phyloP scores from a whole-genome alignment of 2,888 invertebrate species.

The Julus scanicus region DNA sequence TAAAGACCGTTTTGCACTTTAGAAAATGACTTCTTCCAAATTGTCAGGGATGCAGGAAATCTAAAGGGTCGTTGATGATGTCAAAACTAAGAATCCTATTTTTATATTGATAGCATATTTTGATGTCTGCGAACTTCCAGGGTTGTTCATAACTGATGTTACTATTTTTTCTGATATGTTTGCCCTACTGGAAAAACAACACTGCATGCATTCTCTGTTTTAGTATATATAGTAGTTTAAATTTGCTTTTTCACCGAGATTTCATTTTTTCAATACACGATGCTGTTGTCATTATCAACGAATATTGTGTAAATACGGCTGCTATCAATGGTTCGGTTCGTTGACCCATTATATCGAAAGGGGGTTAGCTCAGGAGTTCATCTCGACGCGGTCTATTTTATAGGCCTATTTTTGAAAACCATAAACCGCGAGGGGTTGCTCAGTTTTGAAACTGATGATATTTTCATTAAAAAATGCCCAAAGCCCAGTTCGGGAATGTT shows the following conservation, averaged over 20 bases:
- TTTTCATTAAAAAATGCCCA: not conserved
- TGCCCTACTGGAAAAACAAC: not conserved
- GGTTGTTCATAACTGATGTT: no score
- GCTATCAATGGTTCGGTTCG: constrained; percentile 5
- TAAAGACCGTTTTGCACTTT: no score
- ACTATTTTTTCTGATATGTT: not conserved
- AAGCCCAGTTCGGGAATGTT: not conserved
- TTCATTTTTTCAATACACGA: not conserved
- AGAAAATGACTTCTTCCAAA: no score
- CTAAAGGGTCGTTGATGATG: no score
- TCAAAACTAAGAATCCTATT: no score
- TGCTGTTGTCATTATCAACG: not conserved
- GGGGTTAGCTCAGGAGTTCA: constrained; percentile 23
- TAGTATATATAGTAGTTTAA: not conserved
- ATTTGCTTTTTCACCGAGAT: not conserved
- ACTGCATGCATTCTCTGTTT: not conserved
- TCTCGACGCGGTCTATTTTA: constrained; percentile 18
- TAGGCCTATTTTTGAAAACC: not conserved
- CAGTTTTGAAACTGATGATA: not conserved
- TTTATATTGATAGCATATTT: no score
- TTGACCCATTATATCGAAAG: constrained; percentile 35
- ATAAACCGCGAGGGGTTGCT: not conserved
- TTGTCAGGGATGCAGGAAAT: no score
- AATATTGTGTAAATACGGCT: constrained; percentile 5
- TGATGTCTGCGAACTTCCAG: no score